phyloP scores from a whole-genome alignment of 2,113 vertebrate genomes.

The Budorcas taxicolor region DNA sequence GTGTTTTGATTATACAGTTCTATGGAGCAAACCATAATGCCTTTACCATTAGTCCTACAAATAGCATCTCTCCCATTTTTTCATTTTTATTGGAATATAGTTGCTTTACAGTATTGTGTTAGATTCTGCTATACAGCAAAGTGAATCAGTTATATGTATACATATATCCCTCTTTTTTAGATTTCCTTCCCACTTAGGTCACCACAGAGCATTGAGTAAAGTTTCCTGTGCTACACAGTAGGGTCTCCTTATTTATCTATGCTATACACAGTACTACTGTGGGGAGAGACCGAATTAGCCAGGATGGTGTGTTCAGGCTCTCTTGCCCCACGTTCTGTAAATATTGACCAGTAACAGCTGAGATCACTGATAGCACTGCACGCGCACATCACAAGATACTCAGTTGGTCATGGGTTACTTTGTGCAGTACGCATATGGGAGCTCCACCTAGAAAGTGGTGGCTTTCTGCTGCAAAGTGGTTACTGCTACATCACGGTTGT shows the following conservation, averaged over 20 bases:
- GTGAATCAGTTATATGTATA: not conserved
- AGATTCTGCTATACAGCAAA: not conserved
- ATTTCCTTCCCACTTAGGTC: not conserved
- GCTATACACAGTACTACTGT: not conserved
- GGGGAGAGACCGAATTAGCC: not conserved
- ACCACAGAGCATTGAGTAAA: not conserved
- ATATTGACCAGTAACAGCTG: not conserved
- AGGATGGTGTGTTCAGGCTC: not conserved
- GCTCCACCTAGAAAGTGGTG: not conserved
- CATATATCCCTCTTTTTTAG: not conserved
- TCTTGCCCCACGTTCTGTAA: not conserved
- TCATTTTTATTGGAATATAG: not conserved
- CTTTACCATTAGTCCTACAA: not conserved
- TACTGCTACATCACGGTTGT: not conserved
- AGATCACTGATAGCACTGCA: not conserved
- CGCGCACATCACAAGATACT: rapidly evolving
- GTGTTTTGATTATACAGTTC: not conserved
- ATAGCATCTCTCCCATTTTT: not conserved
- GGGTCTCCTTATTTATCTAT: not conserved
- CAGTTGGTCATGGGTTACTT: not conserved
- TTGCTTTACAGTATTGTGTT: not conserved
- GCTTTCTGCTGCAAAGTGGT: not conserved
- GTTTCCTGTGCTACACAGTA: not conserved
- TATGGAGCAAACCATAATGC: not conserved
- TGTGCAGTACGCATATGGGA: not conserved